Conservation (phyloP, 30 jellyfish, hydroid and myxozoan genomes). For the Aurelia coerulea region DNA sequence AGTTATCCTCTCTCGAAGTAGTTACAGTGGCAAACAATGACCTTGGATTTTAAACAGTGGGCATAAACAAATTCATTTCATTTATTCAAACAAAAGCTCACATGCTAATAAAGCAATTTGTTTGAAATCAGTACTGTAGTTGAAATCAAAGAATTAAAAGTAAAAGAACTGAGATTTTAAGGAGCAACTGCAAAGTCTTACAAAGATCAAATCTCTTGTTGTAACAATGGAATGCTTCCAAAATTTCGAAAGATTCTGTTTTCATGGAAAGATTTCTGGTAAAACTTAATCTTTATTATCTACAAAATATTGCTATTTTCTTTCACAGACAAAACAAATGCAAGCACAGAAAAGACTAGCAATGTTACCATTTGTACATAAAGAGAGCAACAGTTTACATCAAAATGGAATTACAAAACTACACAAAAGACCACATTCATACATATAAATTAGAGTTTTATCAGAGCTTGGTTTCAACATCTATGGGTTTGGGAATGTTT, state of each 20-base stretch:
- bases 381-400: slow-evolving; percentile 10
- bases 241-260: too few relatives aligned
- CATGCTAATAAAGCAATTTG: background rate
- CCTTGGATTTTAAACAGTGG: too few relatives aligned
- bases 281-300: background rate
- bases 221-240: too few relatives aligned
- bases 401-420: slow-evolving; percentile 22
- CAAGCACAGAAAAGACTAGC: slow-evolving; percentile 52
- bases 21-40: too few relatives aligned
- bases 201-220: too few relatives aligned
- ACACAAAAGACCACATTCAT: slow-evolving; percentile 52
- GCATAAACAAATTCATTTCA: background rate
- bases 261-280: background rate
- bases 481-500: too few relatives aligned
- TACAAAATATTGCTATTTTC: background rate
- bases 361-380: slow-evolving; percentile 41
- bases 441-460: slow-evolving; percentile 2
- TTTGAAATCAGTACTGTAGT: background rate
- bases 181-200: too few relatives aligned
- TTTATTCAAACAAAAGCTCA: background rate
- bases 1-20: too few relatives aligned
- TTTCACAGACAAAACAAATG: slow-evolving; percentile 64
- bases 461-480: too few relatives aligned
- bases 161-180: too few relatives aligned
- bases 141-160: background rate